phyloP scores from a whole-genome alignment of 2,797 vertebrate species.

The Pangasius macronema region DNA sequence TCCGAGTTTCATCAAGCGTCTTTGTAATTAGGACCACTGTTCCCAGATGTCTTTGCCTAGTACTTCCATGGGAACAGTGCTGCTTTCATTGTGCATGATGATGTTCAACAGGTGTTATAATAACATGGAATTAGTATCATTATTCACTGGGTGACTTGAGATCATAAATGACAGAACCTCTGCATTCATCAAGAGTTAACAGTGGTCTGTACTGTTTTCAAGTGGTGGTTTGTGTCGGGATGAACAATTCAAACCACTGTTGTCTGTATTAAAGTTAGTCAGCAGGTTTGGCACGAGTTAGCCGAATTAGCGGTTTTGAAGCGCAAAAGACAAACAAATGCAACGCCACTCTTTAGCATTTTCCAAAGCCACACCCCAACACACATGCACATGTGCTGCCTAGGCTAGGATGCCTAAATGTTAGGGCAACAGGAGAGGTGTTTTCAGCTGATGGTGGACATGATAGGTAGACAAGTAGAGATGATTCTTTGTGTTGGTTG shows the following conservation, averaged over 20 bases:
- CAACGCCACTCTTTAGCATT: not conserved
- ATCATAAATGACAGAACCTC: not conserved
- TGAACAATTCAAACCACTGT: constrained; percentile 13
- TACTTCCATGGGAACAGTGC: not conserved
- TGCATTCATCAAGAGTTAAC: not conserved
- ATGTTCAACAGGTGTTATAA: not conserved
- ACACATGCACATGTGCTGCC: constrained; percentile 3
- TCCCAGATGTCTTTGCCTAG: not conserved
- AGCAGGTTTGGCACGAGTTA: not conserved
- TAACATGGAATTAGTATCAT: not conserved
- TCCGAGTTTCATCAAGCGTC: not conserved
- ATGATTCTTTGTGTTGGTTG: not conserved
- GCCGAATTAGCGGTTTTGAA: not conserved
- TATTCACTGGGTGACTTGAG: not conserved
- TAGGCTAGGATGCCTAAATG: not conserved
- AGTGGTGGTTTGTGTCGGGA: not conserved
- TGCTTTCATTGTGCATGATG: not conserved
- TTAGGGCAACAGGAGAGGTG: not conserved
- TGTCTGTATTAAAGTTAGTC: not conserved
- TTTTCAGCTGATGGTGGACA: not conserved
- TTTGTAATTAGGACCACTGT: not conserved
- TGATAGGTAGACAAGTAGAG: not conserved
- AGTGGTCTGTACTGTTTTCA: constrained; percentile 7
- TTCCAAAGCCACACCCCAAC: constrained; percentile 17
- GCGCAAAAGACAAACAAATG: not conserved